These are phyloP conservation scores for Formica selysi DNA, from an alignment of 1,140 invertebrate species.

Conservation along the genomic window DNA sequence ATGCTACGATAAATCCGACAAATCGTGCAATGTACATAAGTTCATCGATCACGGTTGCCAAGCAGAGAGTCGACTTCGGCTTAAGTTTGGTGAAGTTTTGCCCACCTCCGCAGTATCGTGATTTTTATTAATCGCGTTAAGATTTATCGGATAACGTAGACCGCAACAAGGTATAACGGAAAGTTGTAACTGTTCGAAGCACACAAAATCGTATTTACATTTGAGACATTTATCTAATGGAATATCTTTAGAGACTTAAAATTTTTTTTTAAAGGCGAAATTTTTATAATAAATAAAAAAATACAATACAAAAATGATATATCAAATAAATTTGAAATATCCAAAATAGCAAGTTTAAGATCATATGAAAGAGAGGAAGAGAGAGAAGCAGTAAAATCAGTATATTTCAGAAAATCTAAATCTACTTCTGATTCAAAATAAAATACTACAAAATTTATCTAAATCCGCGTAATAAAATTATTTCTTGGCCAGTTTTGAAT, in stretches of 20 bases:
- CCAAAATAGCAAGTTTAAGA: background rate
- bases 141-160: slow-evolving; percentile 13
- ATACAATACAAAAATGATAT: background rate
- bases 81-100: background rate
- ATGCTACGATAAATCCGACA: background rate
- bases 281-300: slow-evolving; percentile 5
- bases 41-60: background rate
- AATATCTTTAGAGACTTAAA: background rate
- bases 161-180: background rate
- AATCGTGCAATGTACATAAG: slow-evolving; percentile 5
- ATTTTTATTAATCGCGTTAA: slow-evolving; percentile 23
- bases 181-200: background rate
- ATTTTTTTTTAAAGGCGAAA: background rate
- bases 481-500: background rate
- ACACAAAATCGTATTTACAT: background rate
- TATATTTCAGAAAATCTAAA: background rate
- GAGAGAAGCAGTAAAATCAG: background rate
- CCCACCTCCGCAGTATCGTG: background rate
- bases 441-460: background rate
- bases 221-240: background rate
- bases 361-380: background rate
- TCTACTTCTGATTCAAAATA: background rate
- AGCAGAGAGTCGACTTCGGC: background rate
- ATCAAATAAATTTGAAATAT: background rate
- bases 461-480: background rate